Conservation (phyloP, 2,797 vertebrate genomes). For the Pogonophryne albipinna region DNA sequence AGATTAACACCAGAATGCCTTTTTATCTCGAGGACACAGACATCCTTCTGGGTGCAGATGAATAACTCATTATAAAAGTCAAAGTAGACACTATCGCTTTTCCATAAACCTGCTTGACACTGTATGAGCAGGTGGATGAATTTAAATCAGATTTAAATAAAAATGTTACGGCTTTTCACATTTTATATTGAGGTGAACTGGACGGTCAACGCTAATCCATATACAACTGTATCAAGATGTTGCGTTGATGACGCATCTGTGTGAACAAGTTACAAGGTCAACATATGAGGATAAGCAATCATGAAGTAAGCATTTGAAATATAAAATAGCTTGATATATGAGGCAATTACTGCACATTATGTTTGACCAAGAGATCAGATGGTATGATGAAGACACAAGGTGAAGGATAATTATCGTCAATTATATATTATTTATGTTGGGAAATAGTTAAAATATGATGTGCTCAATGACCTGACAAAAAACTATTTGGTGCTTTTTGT, state of each 20-base stretch:
- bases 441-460: not conserved
- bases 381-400: not conserved
- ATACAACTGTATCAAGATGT: not conserved
- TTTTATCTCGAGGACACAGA: constrained; percentile 45
- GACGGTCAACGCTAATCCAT: not conserved
- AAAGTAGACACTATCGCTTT: constrained; percentile 25
- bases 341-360: not conserved
- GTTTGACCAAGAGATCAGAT: not conserved
- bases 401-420: not conserved
- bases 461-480: not conserved
- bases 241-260: not conserved
- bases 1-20: constrained; percentile 43
- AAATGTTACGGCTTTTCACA: not conserved
- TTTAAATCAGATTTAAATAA: constrained; percentile 17
- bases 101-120: constrained; percentile 18
- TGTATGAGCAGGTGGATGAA: constrained; percentile 31
- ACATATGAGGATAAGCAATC: constrained; percentile 5
- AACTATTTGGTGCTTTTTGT: not conserved
- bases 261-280: not conserved
- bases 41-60: constrained; percentile 27
- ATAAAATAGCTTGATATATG: not conserved
- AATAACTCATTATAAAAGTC: constrained; percentile 38
- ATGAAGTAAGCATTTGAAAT: not conserved
- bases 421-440: not conserved
- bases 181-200: constrained; percentile 1